Evolutionary conservation across 2,888 invertebrate genomes (phyloP), one percentile per base, ranked within the genome.

Genomic region (Apamea crenata): DNA sequence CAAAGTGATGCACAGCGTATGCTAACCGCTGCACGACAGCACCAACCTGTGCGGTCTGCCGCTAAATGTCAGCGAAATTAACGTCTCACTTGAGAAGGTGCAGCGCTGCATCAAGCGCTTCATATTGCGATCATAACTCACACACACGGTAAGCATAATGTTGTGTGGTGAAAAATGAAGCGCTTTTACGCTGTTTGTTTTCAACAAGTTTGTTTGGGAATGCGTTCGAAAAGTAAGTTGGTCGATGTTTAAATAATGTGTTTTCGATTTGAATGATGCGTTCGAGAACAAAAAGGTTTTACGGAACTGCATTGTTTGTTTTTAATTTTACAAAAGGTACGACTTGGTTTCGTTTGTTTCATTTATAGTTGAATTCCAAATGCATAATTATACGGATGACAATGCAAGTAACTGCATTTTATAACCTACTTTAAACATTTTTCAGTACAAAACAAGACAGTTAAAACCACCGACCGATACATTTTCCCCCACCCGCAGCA

Each of bases 31-130:
- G 70, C 82, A 79, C 82, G 85, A 84, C 89, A 88, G 81, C 77
- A 72, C 71, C 80, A 81, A 73, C 76, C 77, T 88, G 91, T 88
- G 91, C 82, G 91, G 90, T 83, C 18, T 69, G 78, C 90, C 90
- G 84, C 90, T 85, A 85, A 86, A 83, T 85, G 91, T 90, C 90
- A 90, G 90, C 90, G 75, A 83, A 90, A 90, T 90, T 90, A 90
- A 90, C 88, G 89, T 87, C 77, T 87, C 89, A 79, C 87, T 86
- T 82, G 86, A 89, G 84, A 77, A 80, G 72, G 44, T 80, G 76
- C 69, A 84, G 74, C 79, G 84, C 81, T 84, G 81, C 83, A 86
- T 89, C 87, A 83, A 83, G 81, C 85, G 78, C 70, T 82, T 75
- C 59, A 83, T 86, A 82, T 82, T 81, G 71, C 81, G 25, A 73